A percentile compares a stretch with the other conserved stretches of the same genome.
Evolutionary conservation across 30 jellyfish, hydroid and myxozoan genomes (phyloP).

Genomic region (Turritopsis dohrnii): DNA sequence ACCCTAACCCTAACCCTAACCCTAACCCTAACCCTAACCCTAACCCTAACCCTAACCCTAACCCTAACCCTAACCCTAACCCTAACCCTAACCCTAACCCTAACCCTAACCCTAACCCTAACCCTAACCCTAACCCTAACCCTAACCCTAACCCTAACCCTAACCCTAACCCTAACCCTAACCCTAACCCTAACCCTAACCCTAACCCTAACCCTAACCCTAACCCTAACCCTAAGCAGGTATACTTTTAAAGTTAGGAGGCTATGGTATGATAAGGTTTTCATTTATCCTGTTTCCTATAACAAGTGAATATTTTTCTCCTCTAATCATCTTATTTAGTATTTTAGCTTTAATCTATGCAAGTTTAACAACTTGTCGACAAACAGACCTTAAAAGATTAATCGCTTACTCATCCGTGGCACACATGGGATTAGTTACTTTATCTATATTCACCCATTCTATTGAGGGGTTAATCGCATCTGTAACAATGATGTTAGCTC

Average conservation of each 20-base stretch:
- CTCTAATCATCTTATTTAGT: not conserved
- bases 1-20: no score
- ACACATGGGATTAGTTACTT: constrained; percentile 55
- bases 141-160: no score
- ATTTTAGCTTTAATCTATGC: not conserved
- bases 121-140: no score
- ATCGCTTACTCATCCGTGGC: constrained; percentile 68
- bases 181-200: no score
- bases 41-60: no score
- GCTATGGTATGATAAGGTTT: constrained; percentile 27
- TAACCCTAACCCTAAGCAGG: no score
- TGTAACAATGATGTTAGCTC: constrained; percentile 40
- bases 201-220: no score
- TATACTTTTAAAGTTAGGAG: constrained; percentile 25
- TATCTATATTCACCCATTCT: constrained; percentile 30
- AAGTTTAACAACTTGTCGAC: constrained; percentile 40
- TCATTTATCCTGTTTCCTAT: constrained; percentile 2
- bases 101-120: no score
- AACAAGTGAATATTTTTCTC: constrained; percentile 6
- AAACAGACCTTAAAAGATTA: constrained; percentile 39
- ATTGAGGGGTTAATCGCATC: constrained; percentile 28
- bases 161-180: no score
- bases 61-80: no score
- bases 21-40: no score
- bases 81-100: no score